A percentile compares a stretch with the other conserved stretches of the same genome.
Conservation (phyloP, 23 tunicate species). For the Botrylloides violaceus region DNA sequence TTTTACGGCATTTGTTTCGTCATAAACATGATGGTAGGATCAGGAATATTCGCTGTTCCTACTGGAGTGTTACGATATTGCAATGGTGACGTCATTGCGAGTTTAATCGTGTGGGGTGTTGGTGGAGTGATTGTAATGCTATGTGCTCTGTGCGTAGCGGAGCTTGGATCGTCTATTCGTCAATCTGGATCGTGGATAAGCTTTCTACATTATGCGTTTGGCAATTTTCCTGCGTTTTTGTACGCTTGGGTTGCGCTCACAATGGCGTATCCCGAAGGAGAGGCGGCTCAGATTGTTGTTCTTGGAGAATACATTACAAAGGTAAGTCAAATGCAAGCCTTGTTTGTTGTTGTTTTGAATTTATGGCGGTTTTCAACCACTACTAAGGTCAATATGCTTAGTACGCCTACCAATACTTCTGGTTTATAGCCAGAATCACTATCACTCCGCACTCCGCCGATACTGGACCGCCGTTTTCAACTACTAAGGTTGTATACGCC, state of each 20-base stretch:
- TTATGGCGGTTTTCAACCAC: no score
- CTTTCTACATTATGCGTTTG: slow-evolving; percentile 49
- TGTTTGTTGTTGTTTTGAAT: no score
- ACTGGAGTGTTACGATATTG: slow-evolving; percentile 64
- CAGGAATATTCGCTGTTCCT: slow-evolving; percentile 88
- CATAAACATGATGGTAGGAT: slow-evolving; percentile 76
- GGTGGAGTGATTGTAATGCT: slow-evolving; percentile 65
- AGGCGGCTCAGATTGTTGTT: slow-evolving; percentile 76
- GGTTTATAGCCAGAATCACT: no score
- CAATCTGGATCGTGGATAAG: slow-evolving; percentile 78
- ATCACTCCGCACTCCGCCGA: no score
- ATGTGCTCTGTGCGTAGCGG: slow-evolving; percentile 68
- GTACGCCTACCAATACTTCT: no score
- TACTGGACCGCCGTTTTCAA: no score
- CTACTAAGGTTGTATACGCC: no score
- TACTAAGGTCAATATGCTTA: no score
- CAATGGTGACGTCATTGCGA: slow-evolving; percentile 57
- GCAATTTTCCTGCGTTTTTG: slow-evolving; percentile 50
- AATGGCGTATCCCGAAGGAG: slow-evolving; percentile 40
- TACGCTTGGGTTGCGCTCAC: slow-evolving; percentile 56
- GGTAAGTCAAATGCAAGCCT: no score
- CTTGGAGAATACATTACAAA: slow-evolving; percentile 54
- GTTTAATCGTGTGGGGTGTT: slow-evolving; percentile 58
- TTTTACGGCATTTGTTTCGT: slow-evolving; percentile 63
- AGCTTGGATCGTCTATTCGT: slow-evolving; percentile 61